Percentiles rank a stretch among this genome's conserved stretches.
Conservation (phyloP, 2,113 vertebrate genomes). For the Prunella himalayana region DNA sequence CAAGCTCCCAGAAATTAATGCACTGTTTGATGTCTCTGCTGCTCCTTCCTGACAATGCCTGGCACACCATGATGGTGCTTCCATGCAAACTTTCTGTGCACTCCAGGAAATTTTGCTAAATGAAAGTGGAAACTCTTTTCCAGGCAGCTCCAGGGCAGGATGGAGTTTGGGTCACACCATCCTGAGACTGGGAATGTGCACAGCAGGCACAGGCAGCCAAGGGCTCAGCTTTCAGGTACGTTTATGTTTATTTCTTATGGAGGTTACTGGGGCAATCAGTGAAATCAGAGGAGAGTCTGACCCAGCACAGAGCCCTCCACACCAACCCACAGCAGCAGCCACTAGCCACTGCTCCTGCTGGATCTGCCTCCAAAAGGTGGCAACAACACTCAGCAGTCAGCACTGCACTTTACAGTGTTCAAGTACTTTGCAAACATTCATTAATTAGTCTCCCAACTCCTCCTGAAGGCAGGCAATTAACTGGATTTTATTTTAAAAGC, state of each 20-base stretch:
- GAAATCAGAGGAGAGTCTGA: not conserved
- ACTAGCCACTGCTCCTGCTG: not conserved
- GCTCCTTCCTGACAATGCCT: not conserved
- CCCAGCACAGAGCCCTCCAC: not conserved
- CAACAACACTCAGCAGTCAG: not conserved
- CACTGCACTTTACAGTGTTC: not conserved
- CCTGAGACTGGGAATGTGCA: not conserved
- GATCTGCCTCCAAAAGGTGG: not conserved
- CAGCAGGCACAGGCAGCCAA: not conserved
- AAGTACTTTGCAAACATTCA: conserved; percentile 2
- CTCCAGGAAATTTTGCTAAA: not conserved
- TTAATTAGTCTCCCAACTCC: not conserved
- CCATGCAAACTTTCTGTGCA: rapidly evolving
- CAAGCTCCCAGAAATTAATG: not conserved
- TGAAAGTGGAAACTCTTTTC: not conserved
- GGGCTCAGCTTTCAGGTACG: not conserved
- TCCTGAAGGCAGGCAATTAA: conserved; percentile 9
- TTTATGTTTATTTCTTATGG: not conserved
- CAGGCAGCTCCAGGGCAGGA: not conserved
- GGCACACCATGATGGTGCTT: rapidly evolving
- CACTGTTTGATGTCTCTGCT: too few species aligned
- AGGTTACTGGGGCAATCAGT: not conserved
- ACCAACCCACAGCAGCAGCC: not conserved
- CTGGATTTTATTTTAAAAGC: not conserved
- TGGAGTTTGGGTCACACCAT: not conserved